Percentiles rank a stretch among this genome's conserved stretches.
These are phyloP conservation scores for Clarias gariepinus DNA, from an alignment of 2,113 vertebrate genomes.

Conservation along the genomic window DNA sequence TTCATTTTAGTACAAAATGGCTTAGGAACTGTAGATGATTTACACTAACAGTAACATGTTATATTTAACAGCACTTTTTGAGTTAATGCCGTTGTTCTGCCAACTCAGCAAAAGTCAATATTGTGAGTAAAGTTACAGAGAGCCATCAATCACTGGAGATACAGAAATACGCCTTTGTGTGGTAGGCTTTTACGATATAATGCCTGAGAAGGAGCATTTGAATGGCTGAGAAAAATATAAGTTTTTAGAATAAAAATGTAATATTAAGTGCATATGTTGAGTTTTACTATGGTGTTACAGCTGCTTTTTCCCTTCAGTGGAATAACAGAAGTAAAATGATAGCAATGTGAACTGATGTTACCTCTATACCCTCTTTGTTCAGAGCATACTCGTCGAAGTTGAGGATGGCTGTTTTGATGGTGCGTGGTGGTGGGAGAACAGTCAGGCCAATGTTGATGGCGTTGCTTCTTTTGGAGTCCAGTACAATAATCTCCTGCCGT, in stretches of 20 bases:
- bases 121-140: slow-evolving; percentile 16
- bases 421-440: slow-evolving; percentile 93
- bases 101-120: slow-evolving; percentile 16
- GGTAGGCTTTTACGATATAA: slow-evolving; percentile 41
- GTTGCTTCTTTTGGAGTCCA: slow-evolving; percentile 96
- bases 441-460: slow-evolving; percentile 97
- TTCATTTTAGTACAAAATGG: slow-evolving; percentile 44
- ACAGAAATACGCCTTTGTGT: slow-evolving; percentile 48
- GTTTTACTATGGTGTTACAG: background rate
- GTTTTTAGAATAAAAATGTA: slow-evolving; percentile 28
- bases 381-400: slow-evolving; percentile 98
- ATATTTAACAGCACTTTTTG: slow-evolving; percentile 52
- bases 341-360: slow-evolving; percentile 62
- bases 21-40: slow-evolving; percentile 44
- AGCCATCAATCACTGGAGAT: slow-evolving; percentile 39
- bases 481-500: slow-evolving; percentile 92
- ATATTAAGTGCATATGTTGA: slow-evolving; percentile 25
- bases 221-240: slow-evolving; percentile 18
- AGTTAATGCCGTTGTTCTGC: slow-evolving; percentile 47
- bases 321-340: background rate
- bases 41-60: slow-evolving; percentile 24
- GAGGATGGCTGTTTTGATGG: slow-evolving; percentile 97
- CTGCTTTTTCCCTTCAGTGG: background rate
- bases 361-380: slow-evolving; percentile 99
- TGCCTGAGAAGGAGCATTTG: slow-evolving; percentile 10